phyloP scores from a whole-genome alignment of 1,140 invertebrate species.

The Prorops nasuta region DNA sequence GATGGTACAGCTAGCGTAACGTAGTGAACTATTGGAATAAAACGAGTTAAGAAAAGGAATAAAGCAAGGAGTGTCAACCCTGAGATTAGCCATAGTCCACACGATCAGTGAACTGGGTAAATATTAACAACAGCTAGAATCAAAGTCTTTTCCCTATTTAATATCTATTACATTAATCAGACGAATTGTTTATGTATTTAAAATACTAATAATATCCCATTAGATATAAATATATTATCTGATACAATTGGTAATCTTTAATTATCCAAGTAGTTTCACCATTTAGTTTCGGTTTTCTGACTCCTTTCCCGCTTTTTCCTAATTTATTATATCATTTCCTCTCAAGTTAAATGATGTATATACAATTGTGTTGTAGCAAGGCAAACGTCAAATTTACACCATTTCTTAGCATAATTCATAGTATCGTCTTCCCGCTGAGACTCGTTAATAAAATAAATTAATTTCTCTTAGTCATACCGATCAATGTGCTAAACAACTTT shows the following conservation, averaged over 20 bases:
- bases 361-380: too few relatives aligned
- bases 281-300: conserved; percentile 8
- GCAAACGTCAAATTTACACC: too few relatives aligned
- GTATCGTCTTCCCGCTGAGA: conserved; percentile 40
- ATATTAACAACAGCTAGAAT: conserved; percentile 33
- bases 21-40: too few relatives aligned
- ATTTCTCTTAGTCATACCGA: conserved; percentile 38
- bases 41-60: conserved; percentile 11
- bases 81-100: conserved; percentile 39
- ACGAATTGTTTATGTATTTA: conserved; percentile 41
- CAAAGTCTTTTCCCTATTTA: conserved; percentile 45
- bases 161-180: conserved; percentile 47
- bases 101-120: conserved; percentile 22
- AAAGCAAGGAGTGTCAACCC: conserved; percentile 45
- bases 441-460: conserved; percentile 44
- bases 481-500: too few relatives aligned
- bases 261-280: conserved; percentile 24
- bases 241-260: conserved; percentile 38
- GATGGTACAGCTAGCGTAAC: too few relatives aligned
- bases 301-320: too few relatives aligned
- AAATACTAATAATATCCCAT: conserved; percentile 50
- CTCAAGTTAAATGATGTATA: too few relatives aligned
- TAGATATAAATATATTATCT: conserved; percentile 48
- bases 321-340: background rate
- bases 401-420: too few relatives aligned